phyloP scores from a whole-genome alignment of 2,113 vertebrate species.

The Oryzias javanicus region DNA sequence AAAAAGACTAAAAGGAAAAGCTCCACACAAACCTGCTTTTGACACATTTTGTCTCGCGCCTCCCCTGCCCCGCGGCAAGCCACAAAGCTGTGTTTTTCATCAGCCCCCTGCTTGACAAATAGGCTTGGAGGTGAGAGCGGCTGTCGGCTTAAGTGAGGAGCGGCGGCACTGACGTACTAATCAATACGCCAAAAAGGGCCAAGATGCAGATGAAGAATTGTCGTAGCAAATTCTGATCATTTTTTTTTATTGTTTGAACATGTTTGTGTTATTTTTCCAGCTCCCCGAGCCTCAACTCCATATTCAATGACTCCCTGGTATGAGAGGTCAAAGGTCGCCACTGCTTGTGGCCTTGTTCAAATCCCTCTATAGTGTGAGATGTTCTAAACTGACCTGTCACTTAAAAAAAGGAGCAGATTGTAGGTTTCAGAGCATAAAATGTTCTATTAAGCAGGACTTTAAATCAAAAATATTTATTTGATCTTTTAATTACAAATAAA shows the following conservation, averaged over 20 bases:
- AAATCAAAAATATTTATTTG: background rate
- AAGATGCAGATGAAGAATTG: constrained; percentile 21
- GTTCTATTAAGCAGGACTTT: constrained; percentile 30
- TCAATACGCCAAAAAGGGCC: constrained; percentile 24
- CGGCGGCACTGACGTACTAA: constrained; percentile 27
- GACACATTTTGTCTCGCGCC: constrained; percentile 31
- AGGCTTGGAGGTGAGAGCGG: constrained; percentile 40
- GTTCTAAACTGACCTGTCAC: constrained; percentile 52
- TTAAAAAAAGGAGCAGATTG: constrained; percentile 41
- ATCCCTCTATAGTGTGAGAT: constrained; percentile 66
- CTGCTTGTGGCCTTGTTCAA: constrained; percentile 67
- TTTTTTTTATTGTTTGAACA: background rate
- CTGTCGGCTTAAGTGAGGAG: constrained; percentile 28
- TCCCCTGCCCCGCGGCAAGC: constrained; percentile 43
- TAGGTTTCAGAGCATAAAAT: constrained; percentile 27
- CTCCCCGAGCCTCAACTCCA: constrained; percentile 30
- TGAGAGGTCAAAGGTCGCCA: constrained; percentile 72
- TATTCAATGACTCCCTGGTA: constrained; percentile 65
- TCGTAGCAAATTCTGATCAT: background rate
- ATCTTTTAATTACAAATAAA: no score
- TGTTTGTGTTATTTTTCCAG: constrained; percentile 45
- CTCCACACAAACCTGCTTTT: constrained; percentile 35
- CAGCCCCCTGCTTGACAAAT: constrained; percentile 40
- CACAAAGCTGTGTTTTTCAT: constrained; percentile 30
- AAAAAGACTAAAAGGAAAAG: constrained; percentile 42